Percentiles rank a stretch among this genome's conserved stretches.
Conservation (phyloP, 1,140 invertebrate genomes). For the Sesamia nonagrioides region DNA sequence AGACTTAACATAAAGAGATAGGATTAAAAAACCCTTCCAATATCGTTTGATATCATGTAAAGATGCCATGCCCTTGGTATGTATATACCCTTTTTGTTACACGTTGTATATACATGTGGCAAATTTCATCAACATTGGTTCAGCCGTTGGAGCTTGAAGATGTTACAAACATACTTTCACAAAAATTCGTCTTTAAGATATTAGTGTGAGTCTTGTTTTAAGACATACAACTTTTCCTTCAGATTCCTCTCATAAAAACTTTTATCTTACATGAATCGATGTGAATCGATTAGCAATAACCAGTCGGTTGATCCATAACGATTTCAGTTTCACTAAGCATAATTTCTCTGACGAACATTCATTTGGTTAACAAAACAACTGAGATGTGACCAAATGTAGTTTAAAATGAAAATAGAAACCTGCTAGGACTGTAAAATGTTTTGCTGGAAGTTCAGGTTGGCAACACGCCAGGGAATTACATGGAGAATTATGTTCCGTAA, state of each 20-base stretch:
- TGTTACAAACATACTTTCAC: too few relatives aligned
- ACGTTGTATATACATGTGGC: too few relatives aligned
- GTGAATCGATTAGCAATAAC: conserved; percentile 9
- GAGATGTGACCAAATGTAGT: conserved; percentile 22
- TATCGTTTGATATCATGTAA: too few relatives aligned
- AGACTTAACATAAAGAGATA: too few relatives aligned
- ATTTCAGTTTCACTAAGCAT: conserved; percentile 9
- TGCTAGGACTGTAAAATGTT: background rate
- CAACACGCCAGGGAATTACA: background rate
- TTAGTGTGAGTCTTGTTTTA: too few relatives aligned
- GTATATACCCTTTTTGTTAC: too few relatives aligned
- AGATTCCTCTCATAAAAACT: background rate
- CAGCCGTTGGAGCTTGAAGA: too few relatives aligned
- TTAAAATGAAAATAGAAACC: conserved; percentile 17
- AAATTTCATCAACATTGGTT: too few relatives aligned
- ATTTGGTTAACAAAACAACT: background rate
- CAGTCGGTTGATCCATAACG: background rate
- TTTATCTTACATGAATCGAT: background rate
- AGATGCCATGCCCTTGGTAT: too few relatives aligned
- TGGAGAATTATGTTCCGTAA: background rate
- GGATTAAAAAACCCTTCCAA: too few relatives aligned
- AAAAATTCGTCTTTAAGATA: too few relatives aligned
- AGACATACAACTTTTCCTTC: too few relatives aligned
- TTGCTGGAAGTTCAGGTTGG: conserved; percentile 1
- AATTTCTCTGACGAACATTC: background rate